These are phyloP conservation scores for Eulithis prunata DNA, from an alignment of 2,888 invertebrate species.

Conservation along the genomic window DNA sequence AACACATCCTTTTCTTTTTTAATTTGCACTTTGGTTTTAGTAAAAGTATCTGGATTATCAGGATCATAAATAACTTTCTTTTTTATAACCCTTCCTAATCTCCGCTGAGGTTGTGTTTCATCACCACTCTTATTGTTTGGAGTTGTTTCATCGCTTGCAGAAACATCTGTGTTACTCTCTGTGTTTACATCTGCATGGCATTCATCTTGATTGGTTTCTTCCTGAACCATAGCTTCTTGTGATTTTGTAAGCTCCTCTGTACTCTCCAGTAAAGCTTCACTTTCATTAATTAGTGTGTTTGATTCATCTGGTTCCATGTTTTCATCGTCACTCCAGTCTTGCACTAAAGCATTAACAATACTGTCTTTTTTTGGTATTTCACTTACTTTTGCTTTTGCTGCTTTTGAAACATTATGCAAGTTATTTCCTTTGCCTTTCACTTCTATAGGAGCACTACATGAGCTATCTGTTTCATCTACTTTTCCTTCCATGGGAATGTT, in stretches of 20 bases:
- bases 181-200: slow-evolving; percentile 38
- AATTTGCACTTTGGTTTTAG: slow-evolving; percentile 62
- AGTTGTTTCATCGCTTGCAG: slow-evolving; percentile 53
- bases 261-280: slow-evolving; percentile 43
- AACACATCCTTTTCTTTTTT: slow-evolving; percentile 50
- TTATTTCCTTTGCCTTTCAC: slow-evolving; percentile 1
- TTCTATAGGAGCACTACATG: not conserved
- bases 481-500: not conserved
- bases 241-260: slow-evolving; percentile 45
- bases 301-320: slow-evolving; percentile 48
- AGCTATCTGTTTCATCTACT: slow-evolving; percentile 1
- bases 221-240: slow-evolving; percentile 45
- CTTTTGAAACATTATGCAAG: slow-evolving; percentile 1
- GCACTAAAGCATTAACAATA: slow-evolving; percentile 81
- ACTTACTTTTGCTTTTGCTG: slow-evolving; percentile 30
- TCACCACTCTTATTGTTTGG: slow-evolving; percentile 59
- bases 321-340: slow-evolving; percentile 82
- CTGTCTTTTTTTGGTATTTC: slow-evolving; percentile 54
- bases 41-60: slow-evolving; percentile 83
- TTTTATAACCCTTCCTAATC: slow-evolving; percentile 85
- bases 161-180: slow-evolving; percentile 49
- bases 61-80: slow-evolving; percentile 91
- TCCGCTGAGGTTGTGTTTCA: slow-evolving; percentile 66
- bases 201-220: slow-evolving; percentile 15
- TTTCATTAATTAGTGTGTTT: slow-evolving; percentile 33